A percentile compares a stretch with the other conserved stretches of the same genome.
Evolutionary conservation across 2,797 vertebrate species (phyloP).

Genomic region (Lacerta agilis): DNA sequence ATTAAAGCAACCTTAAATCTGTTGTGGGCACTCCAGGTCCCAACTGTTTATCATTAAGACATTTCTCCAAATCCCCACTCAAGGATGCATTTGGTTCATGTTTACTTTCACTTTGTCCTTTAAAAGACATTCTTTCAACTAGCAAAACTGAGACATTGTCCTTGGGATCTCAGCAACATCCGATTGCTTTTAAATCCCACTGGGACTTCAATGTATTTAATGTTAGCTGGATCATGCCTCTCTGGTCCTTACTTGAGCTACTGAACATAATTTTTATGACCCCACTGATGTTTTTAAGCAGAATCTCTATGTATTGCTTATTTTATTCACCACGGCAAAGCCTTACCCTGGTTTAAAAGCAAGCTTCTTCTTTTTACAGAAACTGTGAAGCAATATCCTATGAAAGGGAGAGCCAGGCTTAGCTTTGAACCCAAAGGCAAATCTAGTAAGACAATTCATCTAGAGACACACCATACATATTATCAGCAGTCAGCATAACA

Average conservation of each 20-base stretch:
- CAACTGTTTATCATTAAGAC: background rate
- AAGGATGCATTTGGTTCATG: background rate
- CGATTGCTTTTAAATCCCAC: background rate
- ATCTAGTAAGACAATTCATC: background rate
- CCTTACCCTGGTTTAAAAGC: background rate
- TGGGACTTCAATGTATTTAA: background rate
- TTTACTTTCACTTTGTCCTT: slow-evolving; percentile 6
- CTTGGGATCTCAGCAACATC: background rate
- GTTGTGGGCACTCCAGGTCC: slow-evolving; percentile 1
- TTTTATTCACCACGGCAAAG: background rate
- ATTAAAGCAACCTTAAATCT: background rate
- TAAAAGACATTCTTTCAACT: background rate
- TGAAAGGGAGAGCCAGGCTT: background rate
- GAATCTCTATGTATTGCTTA: background rate
- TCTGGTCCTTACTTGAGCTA: background rate
- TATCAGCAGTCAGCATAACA: background rate
- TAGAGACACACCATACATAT: background rate
- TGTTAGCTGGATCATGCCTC: background rate
- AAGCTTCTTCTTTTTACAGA: background rate
- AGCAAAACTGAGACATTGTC: background rate
- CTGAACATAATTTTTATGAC: background rate
- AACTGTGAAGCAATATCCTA: background rate
- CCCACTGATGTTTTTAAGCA: background rate
- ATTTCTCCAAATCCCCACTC: background rate
- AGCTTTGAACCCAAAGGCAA: background rate